Conservation (phyloP, 2,113 vertebrate species). For the Apodemus sylvaticus region DNA sequence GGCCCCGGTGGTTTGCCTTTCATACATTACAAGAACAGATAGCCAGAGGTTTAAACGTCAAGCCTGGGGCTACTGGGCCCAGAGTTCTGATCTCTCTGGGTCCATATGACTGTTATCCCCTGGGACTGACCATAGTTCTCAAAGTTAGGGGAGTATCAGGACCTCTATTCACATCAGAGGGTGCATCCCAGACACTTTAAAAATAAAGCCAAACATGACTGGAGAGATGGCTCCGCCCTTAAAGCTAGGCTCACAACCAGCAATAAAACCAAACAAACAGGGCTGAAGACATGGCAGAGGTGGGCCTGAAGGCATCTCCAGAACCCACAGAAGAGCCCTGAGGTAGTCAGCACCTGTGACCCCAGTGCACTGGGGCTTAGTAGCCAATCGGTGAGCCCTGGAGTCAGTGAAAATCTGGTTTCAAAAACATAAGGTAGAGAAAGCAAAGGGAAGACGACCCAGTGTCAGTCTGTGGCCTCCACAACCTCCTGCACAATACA, state of each 20-base stretch:
- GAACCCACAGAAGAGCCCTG: background rate
- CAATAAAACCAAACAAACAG: too few species aligned
- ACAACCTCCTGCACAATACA: background rate
- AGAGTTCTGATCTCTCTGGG: background rate
- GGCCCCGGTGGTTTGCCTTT: background rate
- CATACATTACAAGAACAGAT: background rate
- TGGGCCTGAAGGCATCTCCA: background rate
- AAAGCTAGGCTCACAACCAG: too few species aligned
- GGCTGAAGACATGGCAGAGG: background rate
- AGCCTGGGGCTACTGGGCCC: background rate
- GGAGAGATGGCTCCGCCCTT: background rate
- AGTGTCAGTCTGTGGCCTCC: too few species aligned
- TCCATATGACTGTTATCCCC: background rate
- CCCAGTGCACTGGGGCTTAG: background rate
- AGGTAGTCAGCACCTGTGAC: background rate
- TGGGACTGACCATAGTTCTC: background rate
- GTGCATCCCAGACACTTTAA: background rate
- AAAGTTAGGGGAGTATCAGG: background rate
- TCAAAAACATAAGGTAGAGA: background rate
- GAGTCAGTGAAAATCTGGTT: background rate
- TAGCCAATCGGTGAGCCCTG: too few species aligned
- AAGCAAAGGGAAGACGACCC: background rate
- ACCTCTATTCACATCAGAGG: background rate
- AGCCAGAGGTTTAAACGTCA: background rate
- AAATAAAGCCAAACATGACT: background rate